phyloP scores from a whole-genome alignment of 1,140 invertebrate species.

The Drosophila subpulchrella region DNA sequence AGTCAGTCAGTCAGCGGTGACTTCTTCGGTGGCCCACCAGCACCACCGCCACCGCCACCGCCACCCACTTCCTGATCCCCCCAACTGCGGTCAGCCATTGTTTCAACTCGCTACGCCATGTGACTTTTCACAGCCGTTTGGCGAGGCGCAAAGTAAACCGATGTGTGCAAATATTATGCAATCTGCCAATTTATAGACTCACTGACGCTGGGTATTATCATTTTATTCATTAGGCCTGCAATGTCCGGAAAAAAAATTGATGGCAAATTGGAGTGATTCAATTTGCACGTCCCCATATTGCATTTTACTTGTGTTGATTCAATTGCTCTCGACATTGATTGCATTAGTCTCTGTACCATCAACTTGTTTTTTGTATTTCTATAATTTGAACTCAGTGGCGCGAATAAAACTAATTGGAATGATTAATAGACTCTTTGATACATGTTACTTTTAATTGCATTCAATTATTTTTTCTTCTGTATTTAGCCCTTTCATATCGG shows the following conservation, averaged over 20 bases:
- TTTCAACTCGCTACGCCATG: slow-evolving; percentile 53
- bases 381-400: slow-evolving; percentile 5
- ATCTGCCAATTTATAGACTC: slow-evolving; percentile 34
- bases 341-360: slow-evolving; percentile 7
- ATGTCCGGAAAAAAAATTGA: slow-evolving; percentile 9
- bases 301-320: slow-evolving; percentile 20
- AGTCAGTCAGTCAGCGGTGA: slow-evolving; percentile 31
- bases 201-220: slow-evolving; percentile 30
- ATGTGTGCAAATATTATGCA: slow-evolving; percentile 69
- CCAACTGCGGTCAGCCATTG: slow-evolving; percentile 54
- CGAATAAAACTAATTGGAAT: slow-evolving; percentile 6
- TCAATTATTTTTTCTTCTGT: not conserved
- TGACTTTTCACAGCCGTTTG: slow-evolving; percentile 74
- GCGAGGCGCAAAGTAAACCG: slow-evolving; percentile 56
- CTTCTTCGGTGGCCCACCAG: slow-evolving; percentile 26
- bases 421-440: slow-evolving; percentile 9
- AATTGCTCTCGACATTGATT: slow-evolving; percentile 25
- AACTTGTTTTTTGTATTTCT: slow-evolving; percentile 1
- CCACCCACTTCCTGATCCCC: slow-evolving; percentile 20
- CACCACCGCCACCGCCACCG: not conserved
- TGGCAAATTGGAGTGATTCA: slow-evolving; percentile 23
- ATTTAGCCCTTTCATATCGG: not conserved
- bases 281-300: slow-evolving; percentile 25
- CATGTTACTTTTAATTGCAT: slow-evolving; percentile 1
- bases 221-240: slow-evolving; percentile 34